Base-by-base conservation (phyloP, 2,888 invertebrate species). In the Baronia brevicornis region DNA sequence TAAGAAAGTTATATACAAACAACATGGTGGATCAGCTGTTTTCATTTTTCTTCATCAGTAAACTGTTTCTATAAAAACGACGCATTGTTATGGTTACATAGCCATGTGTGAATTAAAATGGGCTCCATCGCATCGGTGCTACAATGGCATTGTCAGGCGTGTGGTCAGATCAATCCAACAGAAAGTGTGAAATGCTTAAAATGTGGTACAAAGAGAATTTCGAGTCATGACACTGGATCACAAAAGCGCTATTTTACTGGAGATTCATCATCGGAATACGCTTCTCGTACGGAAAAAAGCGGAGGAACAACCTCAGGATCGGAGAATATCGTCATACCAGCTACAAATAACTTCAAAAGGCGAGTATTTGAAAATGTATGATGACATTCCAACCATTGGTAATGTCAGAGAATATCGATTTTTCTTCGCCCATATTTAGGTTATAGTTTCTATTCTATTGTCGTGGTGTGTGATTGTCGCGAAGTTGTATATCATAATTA, bases 111-210 rank as follows among this genome's bases (percentile, higher is more conserved):
- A 77, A 79, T 75, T 84, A 84, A 79, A 80, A 95, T 95, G 95
- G 95, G 95, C 85, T 94, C 94, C 77, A 94, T 94, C 87, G 94
- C 94, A 85, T 95, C 95, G 77, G 94, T 95, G 86, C 89, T 95
- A 78, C 95, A 95, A 87, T 95, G 94, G 94, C 92, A 93, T 87
- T 95, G 95, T 88, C 89, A 89, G 77, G 89, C 90, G 80, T 95
- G 95, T 86, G 90, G 91, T 84, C 89, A 92, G 80, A 94, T 95
- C 82, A 95, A 95, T 79, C 93, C 94, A 49, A 94, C 93, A 46
- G 94, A 95, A 84, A 90, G 90, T 77, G 85, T 89, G 56, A 90
- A 89, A 86, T 95, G 95, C 82, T 88, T 91, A 86, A 90, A 92
- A 87, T 95, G 94, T 86, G 93, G 92, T 54, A 86, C 87, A 62